Evolutionary conservation across 2,888 invertebrate genomes (phyloP), one percentile per base, ranked within the genome.

Genomic region (Drosophila conformis): DNA sequence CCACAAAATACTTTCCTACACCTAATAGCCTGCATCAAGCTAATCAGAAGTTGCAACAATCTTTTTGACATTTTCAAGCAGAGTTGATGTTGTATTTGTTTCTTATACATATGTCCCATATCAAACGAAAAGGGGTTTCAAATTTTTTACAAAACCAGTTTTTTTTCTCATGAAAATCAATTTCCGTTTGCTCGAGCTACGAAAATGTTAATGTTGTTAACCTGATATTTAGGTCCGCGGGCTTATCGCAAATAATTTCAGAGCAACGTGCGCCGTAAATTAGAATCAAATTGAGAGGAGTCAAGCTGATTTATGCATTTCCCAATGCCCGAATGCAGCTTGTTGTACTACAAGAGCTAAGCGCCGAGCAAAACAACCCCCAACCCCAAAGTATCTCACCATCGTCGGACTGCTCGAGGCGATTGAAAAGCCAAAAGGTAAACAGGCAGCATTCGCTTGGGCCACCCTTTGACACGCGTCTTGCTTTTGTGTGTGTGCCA

Each of bases 221-320:
- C 78, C 82, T 87, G 88, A 85, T 87, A 87, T 87, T 85, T 80
- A 74, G 69, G 60, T 57, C 29, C 38, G 46, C 38, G 48, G 8
- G 59, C 78, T 78, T 86, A 86, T 89, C 87, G 61, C 64, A 61
- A 78, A 69, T 67, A 70, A 62, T 56, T 69, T 46, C 36, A 29
- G 60, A 36, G 68, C 61, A 69, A 51, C 76, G 70, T 76, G 72
- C 56, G 73, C 81, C 86, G 78, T 88, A 88, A 88, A 89, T 87
- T 88, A 74, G 75, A 82, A 80, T 88, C 82, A 86, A 88, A 86
- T 87, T 78, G 86, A 80, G 72, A 80, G 86, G 70, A 87, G 83
- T 78, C 89, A 83, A 83, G 70, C 78, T 82, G 86, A 89, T 87
- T 89, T 85, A 82, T 86, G 81, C 73, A 64, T 82, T 86, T 80